Conservation (phyloP, 2,888 invertebrate genomes). For the Esperia sulphurella region DNA sequence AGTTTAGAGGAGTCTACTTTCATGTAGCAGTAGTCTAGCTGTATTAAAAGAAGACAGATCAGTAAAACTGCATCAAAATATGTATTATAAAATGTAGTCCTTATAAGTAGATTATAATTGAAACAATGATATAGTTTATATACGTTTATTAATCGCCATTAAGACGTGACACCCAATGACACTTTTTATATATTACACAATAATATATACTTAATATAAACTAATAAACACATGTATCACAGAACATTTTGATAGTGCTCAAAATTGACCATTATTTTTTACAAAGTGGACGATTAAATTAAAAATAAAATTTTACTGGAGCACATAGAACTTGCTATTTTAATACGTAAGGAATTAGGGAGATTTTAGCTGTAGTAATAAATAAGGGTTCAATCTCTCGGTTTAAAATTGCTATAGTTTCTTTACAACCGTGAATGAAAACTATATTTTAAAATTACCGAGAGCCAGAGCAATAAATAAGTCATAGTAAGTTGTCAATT, state of each 20-base stretch:
- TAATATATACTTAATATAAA: slow-evolving; percentile 41
- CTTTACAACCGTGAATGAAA: background rate
- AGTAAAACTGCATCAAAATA: background rate
- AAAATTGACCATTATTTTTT: slow-evolving; percentile 68
- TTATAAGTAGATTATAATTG: slow-evolving; percentile 1
- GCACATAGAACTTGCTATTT: background rate
- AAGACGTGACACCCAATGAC: slow-evolving; percentile 67
- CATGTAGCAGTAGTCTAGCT: too few species aligned
- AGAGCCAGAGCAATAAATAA: too few species aligned
- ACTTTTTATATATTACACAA: slow-evolving; percentile 29
- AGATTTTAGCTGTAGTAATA: too few species aligned
- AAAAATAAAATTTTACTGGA: slow-evolving; percentile 9
- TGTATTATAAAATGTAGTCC: too few species aligned
- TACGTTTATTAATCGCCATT: slow-evolving; percentile 71
- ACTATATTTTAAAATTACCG: background rate
- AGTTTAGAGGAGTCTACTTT: too few species aligned
- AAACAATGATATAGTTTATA: slow-evolving; percentile 24
- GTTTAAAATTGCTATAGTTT: too few species aligned
- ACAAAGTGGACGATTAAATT: slow-evolving; percentile 57
- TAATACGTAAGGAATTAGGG: background rate
- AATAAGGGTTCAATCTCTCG: too few species aligned
- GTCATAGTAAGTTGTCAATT: too few species aligned
- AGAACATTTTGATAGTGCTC: slow-evolving; percentile 76
- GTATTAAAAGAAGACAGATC: too few species aligned
- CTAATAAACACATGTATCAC: slow-evolving; percentile 74